These are phyloP conservation scores for cattle (Bos taurus) DNA, from an alignment of 2,113 vertebrate genomes.

Conservation along the genomic window DNA sequence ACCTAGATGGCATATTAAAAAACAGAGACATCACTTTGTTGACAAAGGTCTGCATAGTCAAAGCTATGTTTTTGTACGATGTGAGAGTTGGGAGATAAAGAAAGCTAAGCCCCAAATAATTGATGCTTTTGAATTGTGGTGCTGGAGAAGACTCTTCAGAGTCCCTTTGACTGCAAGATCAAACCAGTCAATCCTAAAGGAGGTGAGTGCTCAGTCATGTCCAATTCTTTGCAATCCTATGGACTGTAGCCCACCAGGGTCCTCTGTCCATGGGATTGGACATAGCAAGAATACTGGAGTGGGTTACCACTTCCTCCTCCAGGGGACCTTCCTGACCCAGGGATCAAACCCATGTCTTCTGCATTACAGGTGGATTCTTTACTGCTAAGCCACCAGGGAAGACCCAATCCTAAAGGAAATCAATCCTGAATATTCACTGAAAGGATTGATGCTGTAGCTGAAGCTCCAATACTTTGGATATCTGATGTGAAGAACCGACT, in stretches of 20 bases:
- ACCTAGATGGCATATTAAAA: neutral
- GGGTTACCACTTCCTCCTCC: neutral
- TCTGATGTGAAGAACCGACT: neutral
- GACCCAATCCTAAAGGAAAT: neutral
- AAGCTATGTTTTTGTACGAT: neutral
- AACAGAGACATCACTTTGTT: neutral
- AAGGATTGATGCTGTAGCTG: neutral
- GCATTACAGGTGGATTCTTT: neutral
- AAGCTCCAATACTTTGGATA: neutral
- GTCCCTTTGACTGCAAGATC: neutral
- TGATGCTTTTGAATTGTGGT: neutral
- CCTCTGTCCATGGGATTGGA: neutral
- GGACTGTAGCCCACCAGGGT: neutral
- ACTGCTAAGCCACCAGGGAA: neutral
- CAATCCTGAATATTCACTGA: neutral
- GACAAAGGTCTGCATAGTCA: neutral
- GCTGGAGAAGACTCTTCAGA: neutral
- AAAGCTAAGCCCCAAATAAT: neutral
- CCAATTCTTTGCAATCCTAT: neutral
- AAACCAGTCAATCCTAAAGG: neutral
- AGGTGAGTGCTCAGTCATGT: neutral
- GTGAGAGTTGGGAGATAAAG: neutral
- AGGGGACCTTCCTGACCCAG: neutral
- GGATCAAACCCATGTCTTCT: neutral
- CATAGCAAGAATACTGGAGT: neutral